Percentiles rank a stretch among this genome's conserved stretches.
Conservation (phyloP, 2,888 invertebrate genomes). For the Ophioninae sp. region DNA sequence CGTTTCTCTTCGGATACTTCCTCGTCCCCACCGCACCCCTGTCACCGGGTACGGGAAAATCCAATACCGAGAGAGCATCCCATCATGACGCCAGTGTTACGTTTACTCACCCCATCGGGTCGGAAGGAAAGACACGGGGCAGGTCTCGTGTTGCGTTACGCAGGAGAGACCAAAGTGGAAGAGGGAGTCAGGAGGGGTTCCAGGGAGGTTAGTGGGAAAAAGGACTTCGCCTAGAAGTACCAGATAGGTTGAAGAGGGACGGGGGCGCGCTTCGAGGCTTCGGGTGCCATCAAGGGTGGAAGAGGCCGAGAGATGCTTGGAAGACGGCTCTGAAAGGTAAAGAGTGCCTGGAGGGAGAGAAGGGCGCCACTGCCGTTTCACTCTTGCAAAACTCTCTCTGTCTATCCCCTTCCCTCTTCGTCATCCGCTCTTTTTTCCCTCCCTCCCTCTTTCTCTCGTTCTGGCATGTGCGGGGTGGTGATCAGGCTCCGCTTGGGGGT, state of each 20-base stretch:
- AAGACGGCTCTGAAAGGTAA: conserved; percentile 43
- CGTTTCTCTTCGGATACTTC: neutral
- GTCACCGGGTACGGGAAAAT: neutral
- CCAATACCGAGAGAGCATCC: conserved; percentile 7
- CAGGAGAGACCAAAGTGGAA: neutral
- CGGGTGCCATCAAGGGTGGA: conserved; percentile 1
- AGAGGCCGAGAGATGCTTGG: conserved; percentile 11
- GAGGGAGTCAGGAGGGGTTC: neutral
- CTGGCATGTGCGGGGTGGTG: conserved; percentile 15
- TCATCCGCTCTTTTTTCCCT: neutral
- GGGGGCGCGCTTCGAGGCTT: conserved; percentile 13
- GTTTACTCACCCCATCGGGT: neutral
- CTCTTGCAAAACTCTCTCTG: conserved; percentile 67
- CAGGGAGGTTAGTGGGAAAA: neutral
- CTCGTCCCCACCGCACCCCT: neutral
- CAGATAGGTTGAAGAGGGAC: conserved; percentile 1
- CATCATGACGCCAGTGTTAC: neutral
- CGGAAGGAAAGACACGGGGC: neutral
- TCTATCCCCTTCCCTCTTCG: neutral
- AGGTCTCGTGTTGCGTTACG: neutral
- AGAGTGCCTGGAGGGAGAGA: conserved; percentile 52
- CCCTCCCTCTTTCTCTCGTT: conserved; percentile 1
- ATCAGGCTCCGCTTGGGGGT: conserved; percentile 32
- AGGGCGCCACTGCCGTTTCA: conserved; percentile 70
- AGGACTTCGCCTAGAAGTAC: neutral